phyloP scores from a whole-genome alignment of 2,888 invertebrate species.

The Ametastegia equiseti region DNA sequence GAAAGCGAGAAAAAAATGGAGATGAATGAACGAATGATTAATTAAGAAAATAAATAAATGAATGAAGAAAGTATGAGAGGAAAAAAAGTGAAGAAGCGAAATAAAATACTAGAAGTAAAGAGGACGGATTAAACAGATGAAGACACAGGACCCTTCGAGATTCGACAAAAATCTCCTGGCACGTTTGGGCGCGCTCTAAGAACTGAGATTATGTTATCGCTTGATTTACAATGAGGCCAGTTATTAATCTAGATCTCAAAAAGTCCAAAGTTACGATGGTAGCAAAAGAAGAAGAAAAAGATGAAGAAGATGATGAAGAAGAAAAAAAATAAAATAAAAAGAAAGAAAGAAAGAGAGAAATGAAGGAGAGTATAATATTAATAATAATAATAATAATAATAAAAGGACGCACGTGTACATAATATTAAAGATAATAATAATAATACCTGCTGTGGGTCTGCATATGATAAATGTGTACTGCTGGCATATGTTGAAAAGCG shows the following conservation, averaged over 20 bases:
- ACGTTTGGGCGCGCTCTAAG: background rate
- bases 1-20: background rate
- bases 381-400: too few relatives aligned
- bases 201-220: background rate
- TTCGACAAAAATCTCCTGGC: too few relatives aligned
- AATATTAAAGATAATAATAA: too few relatives aligned
- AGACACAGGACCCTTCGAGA: background rate
- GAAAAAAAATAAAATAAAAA: background rate
- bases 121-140: background rate
- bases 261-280: constrained; percentile 13
- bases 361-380: background rate
- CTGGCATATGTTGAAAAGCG: background rate
- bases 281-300: background rate
- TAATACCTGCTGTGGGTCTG: background rate
- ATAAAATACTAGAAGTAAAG: background rate
- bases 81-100: background rate
- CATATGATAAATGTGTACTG: too few relatives aligned
- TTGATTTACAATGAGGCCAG: constrained; percentile 14
- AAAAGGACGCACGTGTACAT: constrained; percentile 12
- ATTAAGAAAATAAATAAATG: background rate
- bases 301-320: background rate
- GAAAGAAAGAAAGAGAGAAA: background rate
- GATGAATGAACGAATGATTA: background rate
- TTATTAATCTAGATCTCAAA: constrained; percentile 35
- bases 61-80: background rate